Conservation (phyloP, 30 jellyfish, hydroid and myxozoan species). For the Catostylus mosaicus region DNA sequence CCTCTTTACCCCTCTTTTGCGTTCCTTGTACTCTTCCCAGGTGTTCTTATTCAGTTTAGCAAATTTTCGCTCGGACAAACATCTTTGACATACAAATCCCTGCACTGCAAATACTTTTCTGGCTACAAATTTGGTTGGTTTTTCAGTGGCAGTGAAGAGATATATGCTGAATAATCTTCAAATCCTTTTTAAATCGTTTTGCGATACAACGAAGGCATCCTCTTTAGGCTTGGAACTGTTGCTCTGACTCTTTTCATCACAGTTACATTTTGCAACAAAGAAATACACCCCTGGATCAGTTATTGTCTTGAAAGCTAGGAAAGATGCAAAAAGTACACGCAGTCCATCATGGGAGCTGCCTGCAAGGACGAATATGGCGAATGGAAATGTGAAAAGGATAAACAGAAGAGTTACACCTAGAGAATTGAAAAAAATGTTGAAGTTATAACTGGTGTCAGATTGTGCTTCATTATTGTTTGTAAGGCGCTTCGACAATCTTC, state of each 20-base stretch:
- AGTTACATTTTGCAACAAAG: neutral
- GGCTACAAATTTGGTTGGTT: too few species aligned
- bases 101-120: too few species aligned
- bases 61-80: too few species aligned
- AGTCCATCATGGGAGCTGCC: neutral
- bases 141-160: too few species aligned
- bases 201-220: too few species aligned
- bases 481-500: neutral
- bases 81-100: too few species aligned
- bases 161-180: too few species aligned
- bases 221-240: neutral
- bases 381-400: neutral
- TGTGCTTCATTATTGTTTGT: neutral
- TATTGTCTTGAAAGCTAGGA: neutral
- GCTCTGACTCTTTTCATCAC: neutral
- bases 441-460: neutral
- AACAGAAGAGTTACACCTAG: slow-evolving; percentile 2
- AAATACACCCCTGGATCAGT: slow-evolving; percentile 11
- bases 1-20: too few species aligned
- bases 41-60: too few species aligned
- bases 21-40: too few species aligned
- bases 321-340: neutral
- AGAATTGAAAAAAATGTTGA: neutral
- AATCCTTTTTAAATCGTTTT: too few species aligned
- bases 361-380: neutral